Percentiles rank a stretch among this genome's conserved stretches.
Conservation (phyloP, 2,888 invertebrate species). For the Actias luna region DNA sequence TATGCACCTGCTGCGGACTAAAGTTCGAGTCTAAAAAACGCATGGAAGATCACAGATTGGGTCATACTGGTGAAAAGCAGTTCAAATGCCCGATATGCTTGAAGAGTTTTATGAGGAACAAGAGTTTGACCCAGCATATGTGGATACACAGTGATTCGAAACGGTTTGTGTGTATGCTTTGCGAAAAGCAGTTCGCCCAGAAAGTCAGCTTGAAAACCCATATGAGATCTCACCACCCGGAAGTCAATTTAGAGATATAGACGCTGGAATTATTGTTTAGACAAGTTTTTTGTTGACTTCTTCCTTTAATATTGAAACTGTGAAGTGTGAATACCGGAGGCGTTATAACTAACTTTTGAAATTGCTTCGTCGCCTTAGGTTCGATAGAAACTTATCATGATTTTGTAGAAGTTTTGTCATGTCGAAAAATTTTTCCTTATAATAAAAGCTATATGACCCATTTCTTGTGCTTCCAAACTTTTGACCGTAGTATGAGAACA, state of each 20-base stretch:
- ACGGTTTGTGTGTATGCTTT: slow-evolving; percentile 56
- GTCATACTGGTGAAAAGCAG: slow-evolving; percentile 74
- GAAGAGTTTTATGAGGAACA: slow-evolving; percentile 74
- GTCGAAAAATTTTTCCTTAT: neutral
- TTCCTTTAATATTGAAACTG: neutral
- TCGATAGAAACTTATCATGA: neutral
- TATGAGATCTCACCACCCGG: slow-evolving; percentile 56
- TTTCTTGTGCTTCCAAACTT: slow-evolving; percentile 3
- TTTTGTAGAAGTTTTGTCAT: neutral
- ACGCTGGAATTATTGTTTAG: neutral
- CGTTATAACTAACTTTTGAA: neutral
- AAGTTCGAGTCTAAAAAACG: slow-evolving; percentile 50
- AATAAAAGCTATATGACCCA: slow-evolving; percentile 11
- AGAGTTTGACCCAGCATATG: slow-evolving; percentile 66
- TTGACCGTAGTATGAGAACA: slow-evolving; percentile 28
- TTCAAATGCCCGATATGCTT: slow-evolving; percentile 69
- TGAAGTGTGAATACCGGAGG: neutral
- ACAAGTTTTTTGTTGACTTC: neutral
- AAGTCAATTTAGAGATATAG: slow-evolving; percentile 29
- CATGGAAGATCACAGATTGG: slow-evolving; percentile 65
- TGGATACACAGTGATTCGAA: slow-evolving; percentile 67
- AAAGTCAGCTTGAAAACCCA: slow-evolving; percentile 65
- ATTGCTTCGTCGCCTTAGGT: neutral
- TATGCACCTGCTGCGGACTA: slow-evolving; percentile 58
- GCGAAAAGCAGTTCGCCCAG: slow-evolving; percentile 64